Evolutionary conservation across 2,888 invertebrate genomes (phyloP).

Genomic region (Actias luna): DNA sequence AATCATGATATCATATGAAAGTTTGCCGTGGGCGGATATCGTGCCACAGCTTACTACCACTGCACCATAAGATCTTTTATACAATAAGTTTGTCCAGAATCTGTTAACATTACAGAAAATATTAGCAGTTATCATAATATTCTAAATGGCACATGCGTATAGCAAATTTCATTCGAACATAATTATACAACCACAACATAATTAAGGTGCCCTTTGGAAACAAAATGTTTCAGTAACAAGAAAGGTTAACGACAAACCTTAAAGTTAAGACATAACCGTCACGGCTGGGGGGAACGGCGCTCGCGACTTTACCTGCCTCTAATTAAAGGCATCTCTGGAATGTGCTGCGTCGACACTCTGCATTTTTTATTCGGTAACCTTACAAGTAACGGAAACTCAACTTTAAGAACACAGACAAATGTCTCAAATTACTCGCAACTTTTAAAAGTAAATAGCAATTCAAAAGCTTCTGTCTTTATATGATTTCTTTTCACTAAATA

Average conservation of each 20-base stretch:
- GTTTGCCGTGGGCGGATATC: no score
- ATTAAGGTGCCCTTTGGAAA: neutral
- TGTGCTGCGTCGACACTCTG: constrained; percentile 50
- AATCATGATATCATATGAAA: no score
- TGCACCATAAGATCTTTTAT: no score
- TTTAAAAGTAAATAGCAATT: neutral
- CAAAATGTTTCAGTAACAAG: constrained; percentile 8
- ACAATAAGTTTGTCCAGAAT: no score
- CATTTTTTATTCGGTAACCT: constrained; percentile 33
- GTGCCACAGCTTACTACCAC: no score
- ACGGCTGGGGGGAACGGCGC: constrained; percentile 22
- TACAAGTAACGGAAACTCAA: constrained; percentile 16
- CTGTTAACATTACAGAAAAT: neutral
- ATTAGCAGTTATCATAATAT: neutral
- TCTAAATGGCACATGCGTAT: neutral
- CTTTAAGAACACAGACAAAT: neutral
- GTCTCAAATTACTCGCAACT: neutral
- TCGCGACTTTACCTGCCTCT: constrained; percentile 45
- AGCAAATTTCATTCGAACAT: neutral
- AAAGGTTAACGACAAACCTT: constrained; percentile 8
- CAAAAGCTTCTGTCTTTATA: neutral
- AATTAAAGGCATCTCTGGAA: constrained; percentile 58
- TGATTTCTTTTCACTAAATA: constrained; percentile 3
- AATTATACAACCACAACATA: neutral
- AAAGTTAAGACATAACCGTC: constrained; percentile 20